Percentiles rank a stretch among this genome's conserved stretches.
phyloP scores from a whole-genome alignment of 1,140 invertebrate species.

The Planococcus citri region DNA sequence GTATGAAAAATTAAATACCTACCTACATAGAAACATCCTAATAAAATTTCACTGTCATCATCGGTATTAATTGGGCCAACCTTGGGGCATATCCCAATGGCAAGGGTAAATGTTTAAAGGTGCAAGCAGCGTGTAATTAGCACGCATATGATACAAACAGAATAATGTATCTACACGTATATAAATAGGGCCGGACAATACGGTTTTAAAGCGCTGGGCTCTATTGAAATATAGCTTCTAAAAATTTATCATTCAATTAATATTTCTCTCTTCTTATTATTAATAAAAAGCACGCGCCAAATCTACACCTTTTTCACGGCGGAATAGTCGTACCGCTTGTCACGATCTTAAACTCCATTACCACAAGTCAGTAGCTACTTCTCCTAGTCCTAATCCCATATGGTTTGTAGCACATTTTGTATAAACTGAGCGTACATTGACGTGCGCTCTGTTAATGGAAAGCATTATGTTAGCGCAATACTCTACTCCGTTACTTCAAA shows the following conservation, averaged over 20 bases:
- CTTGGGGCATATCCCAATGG: too few species aligned
- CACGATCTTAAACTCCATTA: constrained; percentile 18
- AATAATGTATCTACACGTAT: too few species aligned
- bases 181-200: too few species aligned
- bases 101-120: too few species aligned
- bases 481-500: not conserved
- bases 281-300: constrained; percentile 18
- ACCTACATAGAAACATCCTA: too few species aligned
- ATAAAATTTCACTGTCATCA: too few species aligned
- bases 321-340: not conserved
- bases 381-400: constrained; percentile 16
- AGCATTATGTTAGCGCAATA: constrained; percentile 16
- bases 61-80: too few species aligned
- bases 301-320: constrained; percentile 2
- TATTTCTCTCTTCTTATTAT: not conserved
- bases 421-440: constrained; percentile 16
- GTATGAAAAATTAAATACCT: too few species aligned
- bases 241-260: not conserved
- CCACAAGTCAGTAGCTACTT: constrained; percentile 11
- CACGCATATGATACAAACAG: too few species aligned
- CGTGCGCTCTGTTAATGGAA: constrained; percentile 10
- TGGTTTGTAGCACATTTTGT: constrained; percentile 19
- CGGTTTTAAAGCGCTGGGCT: too few species aligned
- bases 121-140: too few species aligned
- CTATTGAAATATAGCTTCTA: too few species aligned